These are phyloP conservation scores for Dendrocincla fuliginosa DNA, from an alignment of 2,797 vertebrate genomes.

Conservation along the genomic window DNA sequence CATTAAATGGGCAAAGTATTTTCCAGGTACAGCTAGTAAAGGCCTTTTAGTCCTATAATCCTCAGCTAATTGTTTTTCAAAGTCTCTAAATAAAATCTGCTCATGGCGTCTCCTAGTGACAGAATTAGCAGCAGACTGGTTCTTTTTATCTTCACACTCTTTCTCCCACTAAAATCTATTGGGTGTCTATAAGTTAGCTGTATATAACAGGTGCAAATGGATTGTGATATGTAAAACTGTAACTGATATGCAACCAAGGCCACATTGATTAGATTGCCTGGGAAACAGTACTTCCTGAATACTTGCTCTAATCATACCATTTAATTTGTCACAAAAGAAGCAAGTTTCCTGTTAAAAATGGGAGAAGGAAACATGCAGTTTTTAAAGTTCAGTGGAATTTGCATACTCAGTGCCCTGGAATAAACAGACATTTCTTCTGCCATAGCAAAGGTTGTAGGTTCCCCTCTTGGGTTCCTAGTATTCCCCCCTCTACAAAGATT, in stretches of 20 bases:
- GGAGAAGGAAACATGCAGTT: background rate
- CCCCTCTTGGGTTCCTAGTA: background rate
- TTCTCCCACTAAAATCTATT: constrained; percentile 65
- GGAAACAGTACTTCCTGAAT: constrained; percentile 77
- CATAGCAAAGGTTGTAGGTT: background rate
- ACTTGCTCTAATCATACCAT: constrained; percentile 75
- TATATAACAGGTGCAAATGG: constrained; percentile 79
- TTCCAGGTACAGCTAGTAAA: constrained; percentile 88
- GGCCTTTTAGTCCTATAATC: constrained; percentile 91
- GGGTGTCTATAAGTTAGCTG: constrained; percentile 70
- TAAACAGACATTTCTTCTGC: constrained; percentile 13
- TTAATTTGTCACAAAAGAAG: constrained; percentile 78
- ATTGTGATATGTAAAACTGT: constrained; percentile 76
- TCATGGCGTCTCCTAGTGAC: constrained; percentile 80
- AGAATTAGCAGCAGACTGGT: constrained; percentile 75
- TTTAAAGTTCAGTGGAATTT: constrained; percentile 36
- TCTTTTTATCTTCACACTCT: constrained; percentile 76
- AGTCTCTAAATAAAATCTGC: constrained; percentile 82
- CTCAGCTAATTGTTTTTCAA: constrained; percentile 87
- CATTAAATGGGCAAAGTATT: constrained; percentile 89
- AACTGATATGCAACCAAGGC: constrained; percentile 74
- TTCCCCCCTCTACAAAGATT: constrained; percentile 70
- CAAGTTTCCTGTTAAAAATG: constrained; percentile 32
- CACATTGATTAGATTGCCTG: constrained; percentile 77
- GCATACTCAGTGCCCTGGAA: background rate